Evolutionary conservation across 1,140 invertebrate species (phyloP).

Genomic region (Listronotus bonariensis): DNA sequence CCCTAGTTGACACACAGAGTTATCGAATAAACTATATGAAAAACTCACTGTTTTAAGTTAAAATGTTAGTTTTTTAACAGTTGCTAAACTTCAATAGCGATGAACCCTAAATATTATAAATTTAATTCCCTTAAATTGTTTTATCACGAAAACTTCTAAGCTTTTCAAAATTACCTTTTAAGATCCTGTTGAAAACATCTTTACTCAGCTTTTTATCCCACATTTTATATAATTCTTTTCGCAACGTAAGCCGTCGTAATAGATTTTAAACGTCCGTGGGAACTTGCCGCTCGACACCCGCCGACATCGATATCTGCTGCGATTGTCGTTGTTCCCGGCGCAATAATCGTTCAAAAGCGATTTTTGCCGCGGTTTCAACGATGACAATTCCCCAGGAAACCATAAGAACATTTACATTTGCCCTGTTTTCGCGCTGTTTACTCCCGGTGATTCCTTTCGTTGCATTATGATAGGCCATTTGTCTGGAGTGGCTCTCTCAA

Average conservation of each 20-base stretch:
- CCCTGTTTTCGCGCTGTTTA: constrained; percentile 19
- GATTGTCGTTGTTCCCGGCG: constrained; percentile 26
- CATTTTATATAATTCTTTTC: constrained; percentile 26
- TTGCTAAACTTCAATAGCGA: too few species aligned
- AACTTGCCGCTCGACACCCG: constrained; percentile 8
- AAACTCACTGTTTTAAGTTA: too few species aligned
- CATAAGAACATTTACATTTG: constrained; percentile 33
- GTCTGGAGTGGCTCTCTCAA: constrained; percentile 19
- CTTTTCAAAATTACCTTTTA: too few species aligned
- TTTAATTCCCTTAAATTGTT: too few species aligned
- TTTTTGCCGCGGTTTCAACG: constrained; percentile 33
- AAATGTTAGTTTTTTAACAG: too few species aligned
- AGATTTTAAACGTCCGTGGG: constrained; percentile 28
- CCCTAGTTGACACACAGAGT: too few species aligned
- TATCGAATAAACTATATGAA: too few species aligned
- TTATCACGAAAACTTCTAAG: too few species aligned
- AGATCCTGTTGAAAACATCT: constrained; percentile 3
- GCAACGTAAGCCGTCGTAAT: constrained; percentile 10
- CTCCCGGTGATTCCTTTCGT: constrained; percentile 24
- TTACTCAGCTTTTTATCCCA: neutral
- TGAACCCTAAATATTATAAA: too few species aligned
- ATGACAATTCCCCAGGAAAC: constrained; percentile 30
- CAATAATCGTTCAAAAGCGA: constrained; percentile 31
- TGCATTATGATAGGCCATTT: constrained; percentile 24
- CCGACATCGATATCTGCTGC: constrained; percentile 25